Conservation (phyloP, 1,140 invertebrate genomes). For the Bombus superbus region DNA sequence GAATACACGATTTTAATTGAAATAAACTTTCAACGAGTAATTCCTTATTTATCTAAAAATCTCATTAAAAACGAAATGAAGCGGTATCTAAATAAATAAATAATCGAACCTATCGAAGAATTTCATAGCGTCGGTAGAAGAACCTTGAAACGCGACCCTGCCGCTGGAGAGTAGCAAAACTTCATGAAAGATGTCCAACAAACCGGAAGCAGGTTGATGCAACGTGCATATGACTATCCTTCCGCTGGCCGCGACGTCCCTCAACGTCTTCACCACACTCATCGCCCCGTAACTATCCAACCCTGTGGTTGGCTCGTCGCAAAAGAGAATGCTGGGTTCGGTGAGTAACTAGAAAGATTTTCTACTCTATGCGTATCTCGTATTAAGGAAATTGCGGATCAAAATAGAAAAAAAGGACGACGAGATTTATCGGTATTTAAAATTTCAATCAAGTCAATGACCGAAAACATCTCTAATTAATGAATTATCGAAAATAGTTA, state of each 20-base stretch:
- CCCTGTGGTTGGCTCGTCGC: conserved; percentile 93
- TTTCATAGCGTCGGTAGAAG: conserved; percentile 83
- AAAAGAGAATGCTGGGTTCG: conserved; percentile 90
- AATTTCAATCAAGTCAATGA: too few species aligned
- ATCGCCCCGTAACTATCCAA: conserved; percentile 92
- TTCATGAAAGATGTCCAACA: conserved; percentile 92
- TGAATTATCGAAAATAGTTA: too few species aligned
- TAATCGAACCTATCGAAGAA: conserved; percentile 86
- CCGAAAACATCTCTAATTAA: neutral
- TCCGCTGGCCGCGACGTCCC: conserved; percentile 85
- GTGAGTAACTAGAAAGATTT: conserved; percentile 85
- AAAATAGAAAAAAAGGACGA: neutral
- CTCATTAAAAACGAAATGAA: neutral
- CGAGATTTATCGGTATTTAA: neutral
- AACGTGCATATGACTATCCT: conserved; percentile 93
- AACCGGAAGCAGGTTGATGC: conserved; percentile 93
- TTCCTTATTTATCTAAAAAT: neutral
- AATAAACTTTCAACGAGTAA: neutral
- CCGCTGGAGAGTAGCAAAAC: conserved; percentile 91
- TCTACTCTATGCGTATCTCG: neutral
- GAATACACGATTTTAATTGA: neutral
- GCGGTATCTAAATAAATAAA: neutral
- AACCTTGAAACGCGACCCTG: conserved; percentile 91
- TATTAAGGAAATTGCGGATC: neutral
- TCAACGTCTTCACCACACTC: conserved; percentile 88